phyloP scores from a whole-genome alignment of 1,140 invertebrate species.

The Nephila pilipes region DNA sequence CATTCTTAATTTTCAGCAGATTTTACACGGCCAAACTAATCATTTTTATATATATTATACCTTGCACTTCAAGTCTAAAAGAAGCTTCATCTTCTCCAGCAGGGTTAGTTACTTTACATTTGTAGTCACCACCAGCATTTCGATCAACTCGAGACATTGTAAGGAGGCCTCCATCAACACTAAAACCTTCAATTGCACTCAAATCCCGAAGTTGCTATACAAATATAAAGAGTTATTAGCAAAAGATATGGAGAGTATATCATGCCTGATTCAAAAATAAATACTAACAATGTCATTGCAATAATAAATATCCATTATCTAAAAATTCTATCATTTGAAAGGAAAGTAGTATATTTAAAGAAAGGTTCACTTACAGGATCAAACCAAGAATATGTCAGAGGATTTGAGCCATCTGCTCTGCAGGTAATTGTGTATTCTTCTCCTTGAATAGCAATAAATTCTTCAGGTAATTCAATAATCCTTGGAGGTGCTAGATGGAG shows the following conservation, averaged over 20 bases:
- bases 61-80: constrained; percentile 83
- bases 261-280: no score
- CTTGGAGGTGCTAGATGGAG: constrained; percentile 46
- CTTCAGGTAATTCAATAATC: constrained; percentile 84
- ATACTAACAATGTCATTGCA: no score
- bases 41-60: not conserved
- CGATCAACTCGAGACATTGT: constrained; percentile 86
- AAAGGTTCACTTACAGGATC: constrained; percentile 76
- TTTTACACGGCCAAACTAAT: no score
- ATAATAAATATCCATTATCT: no score
- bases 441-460: constrained; percentile 88
- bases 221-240: not conserved
- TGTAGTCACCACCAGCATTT: constrained; percentile 90
- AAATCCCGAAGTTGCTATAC: constrained; percentile 83
- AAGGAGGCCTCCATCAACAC: constrained; percentile 85
- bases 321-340: no score
- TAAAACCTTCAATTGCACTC: constrained; percentile 85
- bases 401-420: constrained; percentile 89
- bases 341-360: not conserved
- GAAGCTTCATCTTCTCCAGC: constrained; percentile 85
- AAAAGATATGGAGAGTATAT: no score
- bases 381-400: constrained; percentile 90
- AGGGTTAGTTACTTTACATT: constrained; percentile 90
- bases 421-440: constrained; percentile 88
- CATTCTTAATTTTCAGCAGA: no score